These are phyloP conservation scores for Latheticus oryzae DNA, from an alignment of 2,888 invertebrate species.

Conservation along the genomic window DNA sequence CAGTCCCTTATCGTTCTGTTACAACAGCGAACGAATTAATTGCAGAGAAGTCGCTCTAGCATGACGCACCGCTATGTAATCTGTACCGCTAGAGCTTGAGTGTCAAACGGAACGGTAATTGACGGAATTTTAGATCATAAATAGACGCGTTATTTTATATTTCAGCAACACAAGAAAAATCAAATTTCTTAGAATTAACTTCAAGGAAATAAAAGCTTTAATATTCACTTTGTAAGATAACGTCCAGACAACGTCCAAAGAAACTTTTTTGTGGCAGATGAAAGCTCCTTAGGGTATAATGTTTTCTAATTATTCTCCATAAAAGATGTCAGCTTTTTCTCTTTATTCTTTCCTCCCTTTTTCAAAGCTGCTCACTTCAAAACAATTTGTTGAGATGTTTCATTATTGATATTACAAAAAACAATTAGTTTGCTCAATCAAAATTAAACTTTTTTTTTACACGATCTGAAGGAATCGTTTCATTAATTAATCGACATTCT, in stretches of 20 bases:
- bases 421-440: no score
- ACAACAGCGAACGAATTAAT: slow-evolving; percentile 16
- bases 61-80: slow-evolving; percentile 28
- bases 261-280: no score
- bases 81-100: slow-evolving; percentile 14
- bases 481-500: no score
- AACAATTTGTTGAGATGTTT: no score
- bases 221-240: no score
- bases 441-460: no score
- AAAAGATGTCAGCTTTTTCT: not conserved
- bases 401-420: slow-evolving; percentile 20
- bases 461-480: no score
- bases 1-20: slow-evolving; percentile 13
- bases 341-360: not conserved
- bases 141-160: slow-evolving; percentile 18
- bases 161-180: slow-evolving; percentile 6
- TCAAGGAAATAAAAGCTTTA: no score
- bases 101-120: slow-evolving; percentile 27
- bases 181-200: not conserved
- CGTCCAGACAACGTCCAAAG: no score
- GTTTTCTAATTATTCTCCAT: not conserved
- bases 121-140: slow-evolving; percentile 23
- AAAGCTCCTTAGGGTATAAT: slow-evolving; percentile 3
- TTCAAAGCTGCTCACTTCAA: slow-evolving; percentile 5
- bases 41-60: slow-evolving; percentile 18